Evolutionary conservation across 2,888 invertebrate species (phyloP).

Genomic region (Calephelis perditalis): DNA sequence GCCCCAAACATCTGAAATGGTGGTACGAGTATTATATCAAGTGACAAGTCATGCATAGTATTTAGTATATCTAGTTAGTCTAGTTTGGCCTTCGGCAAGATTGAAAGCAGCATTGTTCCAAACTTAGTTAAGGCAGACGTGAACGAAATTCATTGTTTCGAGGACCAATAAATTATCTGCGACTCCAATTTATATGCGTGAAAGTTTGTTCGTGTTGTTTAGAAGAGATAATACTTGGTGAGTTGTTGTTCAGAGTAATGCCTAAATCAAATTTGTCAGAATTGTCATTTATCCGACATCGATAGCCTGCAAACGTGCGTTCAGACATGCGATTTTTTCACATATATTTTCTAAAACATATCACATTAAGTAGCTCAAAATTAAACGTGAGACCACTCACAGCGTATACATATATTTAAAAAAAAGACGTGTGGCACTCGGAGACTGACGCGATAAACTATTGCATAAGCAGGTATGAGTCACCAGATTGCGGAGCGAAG

Average conservation of each 20-base stretch:
- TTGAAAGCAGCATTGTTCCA: slow-evolving; percentile 17
- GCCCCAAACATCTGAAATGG: not conserved
- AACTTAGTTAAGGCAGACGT: slow-evolving; percentile 17
- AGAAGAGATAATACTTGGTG: slow-evolving; percentile 13
- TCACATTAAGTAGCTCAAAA: too few relatives aligned
- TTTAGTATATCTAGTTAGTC: slow-evolving; percentile 10
- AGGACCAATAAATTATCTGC: slow-evolving; percentile 17
- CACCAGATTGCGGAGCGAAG: too few relatives aligned
- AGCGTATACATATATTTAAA: too few relatives aligned
- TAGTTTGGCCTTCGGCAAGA: slow-evolving; percentile 17
- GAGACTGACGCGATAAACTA: too few relatives aligned
- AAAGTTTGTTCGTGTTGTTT: slow-evolving; percentile 15
- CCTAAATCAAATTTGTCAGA: slow-evolving; percentile 9
- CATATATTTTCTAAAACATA: too few relatives aligned
- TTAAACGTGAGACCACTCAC: too few relatives aligned
- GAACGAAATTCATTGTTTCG: slow-evolving; percentile 18
- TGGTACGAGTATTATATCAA: slow-evolving; percentile 10
- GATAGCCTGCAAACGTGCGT: not conserved
- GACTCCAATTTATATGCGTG: slow-evolving; percentile 11
- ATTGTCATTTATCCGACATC: not conserved
- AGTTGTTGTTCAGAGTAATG: slow-evolving; percentile 5
- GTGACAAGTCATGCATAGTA: slow-evolving; percentile 11
- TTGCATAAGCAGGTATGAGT: too few relatives aligned
- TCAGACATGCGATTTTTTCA: too few relatives aligned
- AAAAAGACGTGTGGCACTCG: too few relatives aligned